Evolutionary conservation across 2,113 vertebrate species (phyloP).

Genomic region (Toxostoma redivivum): DNA sequence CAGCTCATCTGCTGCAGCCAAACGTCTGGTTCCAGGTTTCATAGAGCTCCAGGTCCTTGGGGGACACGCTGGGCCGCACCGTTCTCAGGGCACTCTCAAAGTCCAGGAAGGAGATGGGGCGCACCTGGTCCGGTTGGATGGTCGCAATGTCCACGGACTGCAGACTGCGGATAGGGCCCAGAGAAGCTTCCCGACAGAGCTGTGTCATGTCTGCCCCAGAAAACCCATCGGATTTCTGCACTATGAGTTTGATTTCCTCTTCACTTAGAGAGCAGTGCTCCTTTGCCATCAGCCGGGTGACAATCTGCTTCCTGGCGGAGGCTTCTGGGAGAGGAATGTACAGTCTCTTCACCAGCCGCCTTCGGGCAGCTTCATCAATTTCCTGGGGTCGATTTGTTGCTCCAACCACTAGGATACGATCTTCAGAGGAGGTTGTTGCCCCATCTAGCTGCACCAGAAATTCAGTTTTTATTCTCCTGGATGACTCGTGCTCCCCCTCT

Average conservation of each 20-base stretch:
- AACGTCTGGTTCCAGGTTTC: conserved; percentile 93
- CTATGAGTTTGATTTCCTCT: conserved; percentile 78
- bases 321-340: conserved; percentile 93
- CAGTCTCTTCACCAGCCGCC: conserved; percentile 87
- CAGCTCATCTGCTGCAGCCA: conserved; percentile 83
- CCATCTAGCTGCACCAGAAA: conserved; percentile 97
- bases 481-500: conserved; percentile 94
- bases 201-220: conserved; percentile 97
- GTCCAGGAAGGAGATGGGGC: conserved; percentile 83
- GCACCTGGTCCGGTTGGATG: conserved; percentile 85
- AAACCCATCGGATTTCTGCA: conserved; percentile 80
- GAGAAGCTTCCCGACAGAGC: conserved; percentile 90
- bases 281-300: conserved; percentile 80
- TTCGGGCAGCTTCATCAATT: conserved; percentile 92
- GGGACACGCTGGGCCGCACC: conserved; percentile 88
- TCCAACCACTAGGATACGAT: conserved; percentile 92
- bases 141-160: conserved; percentile 85
- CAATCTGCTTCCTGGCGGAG: conserved; percentile 85
- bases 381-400: conserved; percentile 96
- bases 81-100: conserved; percentile 88
- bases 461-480: conserved; percentile 94
- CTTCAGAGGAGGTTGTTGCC: conserved; percentile 88
- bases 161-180: conserved; percentile 93
- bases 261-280: conserved; percentile 80
- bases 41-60: conserved; percentile 87